phyloP scores from a whole-genome alignment of 2,113 vertebrate species.

The Rana temporaria region DNA sequence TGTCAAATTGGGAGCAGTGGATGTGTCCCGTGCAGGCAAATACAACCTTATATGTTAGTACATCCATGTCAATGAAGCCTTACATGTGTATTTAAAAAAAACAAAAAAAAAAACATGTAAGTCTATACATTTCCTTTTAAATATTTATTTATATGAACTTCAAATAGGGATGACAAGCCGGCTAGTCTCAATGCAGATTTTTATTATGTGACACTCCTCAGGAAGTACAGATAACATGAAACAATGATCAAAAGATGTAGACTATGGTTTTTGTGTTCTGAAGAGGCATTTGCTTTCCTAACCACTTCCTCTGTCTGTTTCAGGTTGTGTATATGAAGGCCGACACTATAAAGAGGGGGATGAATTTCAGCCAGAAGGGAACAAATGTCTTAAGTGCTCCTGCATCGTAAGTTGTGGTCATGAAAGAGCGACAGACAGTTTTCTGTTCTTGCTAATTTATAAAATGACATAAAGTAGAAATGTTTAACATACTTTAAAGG shows the following conservation, averaged over 20 bases:
- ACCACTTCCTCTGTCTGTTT: constrained; percentile 55
- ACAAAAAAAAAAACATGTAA: too few species aligned
- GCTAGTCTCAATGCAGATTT: constrained; percentile 4
- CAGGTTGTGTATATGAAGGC: constrained; percentile 94
- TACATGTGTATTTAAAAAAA: too few species aligned
- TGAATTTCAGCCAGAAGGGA: constrained; percentile 90
- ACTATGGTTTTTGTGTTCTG: constrained; percentile 7
- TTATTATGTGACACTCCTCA: constrained; percentile 28
- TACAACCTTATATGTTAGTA: too few species aligned
- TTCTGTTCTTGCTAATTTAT: background rate
- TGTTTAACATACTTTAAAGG: background rate
- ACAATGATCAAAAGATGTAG: constrained; percentile 44
- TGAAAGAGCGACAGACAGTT: background rate
- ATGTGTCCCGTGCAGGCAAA: too few species aligned
- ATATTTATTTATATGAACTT: background rate
- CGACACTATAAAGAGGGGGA: constrained; percentile 89
- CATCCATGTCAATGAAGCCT: too few species aligned
- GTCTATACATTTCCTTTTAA: too few species aligned
- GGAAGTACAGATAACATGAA: constrained; percentile 42
- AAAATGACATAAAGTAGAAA: background rate
- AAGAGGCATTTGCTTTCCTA: constrained; percentile 23
- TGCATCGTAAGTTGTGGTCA: constrained; percentile 86
- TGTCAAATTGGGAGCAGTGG: too few species aligned
- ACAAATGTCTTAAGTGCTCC: constrained; percentile 88
- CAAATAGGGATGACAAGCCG: background rate